phyloP scores from a whole-genome alignment of 2,113 vertebrate genomes.

The Larimichthys polyactis region DNA sequence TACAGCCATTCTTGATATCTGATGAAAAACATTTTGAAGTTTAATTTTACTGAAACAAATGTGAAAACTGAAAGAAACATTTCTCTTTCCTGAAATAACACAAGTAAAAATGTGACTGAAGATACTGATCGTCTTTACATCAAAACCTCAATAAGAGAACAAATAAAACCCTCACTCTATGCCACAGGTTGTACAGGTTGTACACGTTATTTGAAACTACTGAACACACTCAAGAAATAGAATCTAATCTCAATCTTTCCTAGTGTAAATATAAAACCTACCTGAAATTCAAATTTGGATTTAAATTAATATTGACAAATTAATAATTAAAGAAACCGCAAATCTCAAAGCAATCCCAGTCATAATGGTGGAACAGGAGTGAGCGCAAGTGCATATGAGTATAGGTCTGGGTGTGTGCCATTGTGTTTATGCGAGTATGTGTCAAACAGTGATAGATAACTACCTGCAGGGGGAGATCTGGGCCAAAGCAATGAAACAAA shows the following conservation, averaged over 20 bases:
- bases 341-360: conserved; percentile 18
- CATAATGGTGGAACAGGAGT: not conserved
- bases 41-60: no score
- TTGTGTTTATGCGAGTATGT: conserved; percentile 7
- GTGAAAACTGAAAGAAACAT: not conserved
- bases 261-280: not conserved
- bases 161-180: not conserved
- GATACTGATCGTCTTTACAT: not conserved
- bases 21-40: no score
- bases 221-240: not conserved
- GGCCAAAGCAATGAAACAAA: conserved; percentile 51
- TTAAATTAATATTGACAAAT: conserved; percentile 27
- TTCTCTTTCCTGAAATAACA: not conserved
- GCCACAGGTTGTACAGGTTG: not conserved
- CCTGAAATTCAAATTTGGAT: not conserved
- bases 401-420: not conserved
- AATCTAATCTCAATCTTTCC: not conserved
- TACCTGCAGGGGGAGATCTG: conserved; percentile 33
- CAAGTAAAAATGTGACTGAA: not conserved
- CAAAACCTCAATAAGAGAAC: not conserved
- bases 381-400: not conserved
- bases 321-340: conserved; percentile 20
- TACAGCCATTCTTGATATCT: not conserved
- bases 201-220: not conserved
- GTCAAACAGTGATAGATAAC: conserved; percentile 54